Conservation (phyloP, 2,888 invertebrate genomes). For the Acheta domesticus region DNA sequence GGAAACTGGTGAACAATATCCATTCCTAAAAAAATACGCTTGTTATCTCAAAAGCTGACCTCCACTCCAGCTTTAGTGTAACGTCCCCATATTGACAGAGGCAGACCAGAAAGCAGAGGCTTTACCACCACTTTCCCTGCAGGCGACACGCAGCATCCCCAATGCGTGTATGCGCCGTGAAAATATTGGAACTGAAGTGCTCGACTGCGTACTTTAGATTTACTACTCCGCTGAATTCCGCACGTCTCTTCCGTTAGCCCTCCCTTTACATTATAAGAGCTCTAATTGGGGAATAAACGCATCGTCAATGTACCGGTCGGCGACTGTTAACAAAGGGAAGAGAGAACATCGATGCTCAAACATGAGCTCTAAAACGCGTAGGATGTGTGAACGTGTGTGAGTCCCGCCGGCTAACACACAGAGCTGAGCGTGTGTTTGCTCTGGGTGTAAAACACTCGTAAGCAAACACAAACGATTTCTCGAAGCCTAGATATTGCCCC, state of each 20-base stretch:
- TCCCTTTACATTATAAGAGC: background rate
- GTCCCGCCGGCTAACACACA: background rate
- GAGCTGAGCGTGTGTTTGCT: background rate
- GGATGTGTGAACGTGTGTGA: background rate
- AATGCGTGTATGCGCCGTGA: background rate
- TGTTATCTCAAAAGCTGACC: no score
- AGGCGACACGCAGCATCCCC: background rate
- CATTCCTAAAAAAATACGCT: no score
- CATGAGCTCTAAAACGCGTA: background rate
- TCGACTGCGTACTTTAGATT: background rate
- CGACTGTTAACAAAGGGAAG: background rate
- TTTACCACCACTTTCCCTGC: background rate
- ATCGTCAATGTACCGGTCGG: background rate
- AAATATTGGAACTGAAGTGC: background rate
- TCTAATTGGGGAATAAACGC: background rate
- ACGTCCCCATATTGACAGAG: background rate
- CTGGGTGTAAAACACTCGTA: slow-evolving; percentile 18
- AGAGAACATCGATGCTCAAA: background rate
- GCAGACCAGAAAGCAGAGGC: background rate
- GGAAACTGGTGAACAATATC: no score
- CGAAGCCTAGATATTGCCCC: slow-evolving; percentile 5
- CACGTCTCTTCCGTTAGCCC: background rate
- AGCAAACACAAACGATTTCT: slow-evolving; percentile 18
- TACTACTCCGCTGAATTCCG: slow-evolving; percentile 1
- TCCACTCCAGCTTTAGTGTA: background rate